Base-by-base conservation (phyloP, 2,797 vertebrate genomes). In the Masticophis lateralis region DNA sequence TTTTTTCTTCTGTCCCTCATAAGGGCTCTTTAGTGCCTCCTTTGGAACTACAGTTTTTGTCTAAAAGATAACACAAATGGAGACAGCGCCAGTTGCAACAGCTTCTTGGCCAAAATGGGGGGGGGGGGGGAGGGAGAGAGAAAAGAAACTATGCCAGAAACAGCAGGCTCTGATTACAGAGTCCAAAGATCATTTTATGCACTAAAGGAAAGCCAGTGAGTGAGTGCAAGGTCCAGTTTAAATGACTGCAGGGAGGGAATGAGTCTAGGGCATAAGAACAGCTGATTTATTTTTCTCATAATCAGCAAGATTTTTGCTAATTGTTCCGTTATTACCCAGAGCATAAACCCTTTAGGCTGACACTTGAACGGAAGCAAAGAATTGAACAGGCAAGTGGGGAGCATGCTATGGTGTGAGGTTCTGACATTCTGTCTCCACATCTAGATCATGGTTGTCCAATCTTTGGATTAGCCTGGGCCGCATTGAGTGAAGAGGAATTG, bases 111-210 rank as follows among this genome's bases (percentile, higher is more conserved):
- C 37, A 2, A 74, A 92, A 92, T 88, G 56, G 86, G 90, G 25
- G 11, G 60, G 89, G 18, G 55, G 11, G 12, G 93, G 6, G 61
- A 63, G 91, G 51, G 87, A 83, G 60, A 91, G 61, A 51, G 93
- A 91, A 86, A 55, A 59, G 86, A 91, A 92, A 92, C 74, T 5
- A 90, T 95, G 96, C 96, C 94, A 96, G 96, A 96, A 95, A 92
- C 27, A 27, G 94, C 93, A 92, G 94, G 91, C 95, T 96, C 96
- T 95, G 96, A 96, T 96, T 96, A 96, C 96, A 94, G 92, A 97
- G 98, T 98, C 98, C 98, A 98, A 98, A 98, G 98, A 98, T 98
- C 97, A 97, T 95, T 93, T 88, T 91, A 92, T 94, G 94, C 96
- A 94, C 95, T 94, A 95, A 97, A 97, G 97, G 95, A 94, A 94